phyloP scores from a whole-genome alignment of 2,797 vertebrate genomes.

The Nyctalus aviator region DNA sequence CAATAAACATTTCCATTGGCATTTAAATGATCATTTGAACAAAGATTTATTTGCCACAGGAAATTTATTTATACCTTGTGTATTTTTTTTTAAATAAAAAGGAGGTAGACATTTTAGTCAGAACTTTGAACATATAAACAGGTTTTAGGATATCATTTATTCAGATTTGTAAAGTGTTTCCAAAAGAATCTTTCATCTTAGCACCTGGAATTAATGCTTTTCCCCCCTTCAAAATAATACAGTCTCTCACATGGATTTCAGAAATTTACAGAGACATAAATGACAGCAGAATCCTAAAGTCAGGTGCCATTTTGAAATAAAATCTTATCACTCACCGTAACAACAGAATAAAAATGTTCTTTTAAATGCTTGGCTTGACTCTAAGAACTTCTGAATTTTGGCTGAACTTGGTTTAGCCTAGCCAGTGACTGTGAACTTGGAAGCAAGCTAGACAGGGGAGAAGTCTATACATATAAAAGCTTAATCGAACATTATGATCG shows the following conservation, averaged over 20 bases:
- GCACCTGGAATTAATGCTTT: background rate
- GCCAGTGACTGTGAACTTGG: background rate
- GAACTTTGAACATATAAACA: background rate
- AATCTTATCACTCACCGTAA: background rate
- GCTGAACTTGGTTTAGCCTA: background rate
- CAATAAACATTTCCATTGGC: background rate
- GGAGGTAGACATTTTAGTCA: background rate
- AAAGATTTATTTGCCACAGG: background rate
- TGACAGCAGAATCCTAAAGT: conserved; percentile 21
- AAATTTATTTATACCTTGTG: background rate
- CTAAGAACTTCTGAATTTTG: conserved; percentile 1
- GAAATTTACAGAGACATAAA: background rate
- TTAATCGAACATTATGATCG: accelerated
- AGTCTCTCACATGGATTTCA: conserved; percentile 16
- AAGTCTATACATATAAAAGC: background rate
- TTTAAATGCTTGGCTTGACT: background rate
- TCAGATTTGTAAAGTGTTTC: background rate
- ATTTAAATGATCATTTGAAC: conserved; percentile 29
- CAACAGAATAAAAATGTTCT: background rate
- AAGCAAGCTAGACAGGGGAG: background rate
- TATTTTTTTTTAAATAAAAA: background rate
- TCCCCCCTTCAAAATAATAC: background rate
- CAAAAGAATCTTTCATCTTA: background rate
- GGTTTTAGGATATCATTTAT: conserved; percentile 4
- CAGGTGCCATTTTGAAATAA: background rate